phyloP scores from a whole-genome alignment of 64 coral and sea anemone species.

The Platygyra sinensis region DNA sequence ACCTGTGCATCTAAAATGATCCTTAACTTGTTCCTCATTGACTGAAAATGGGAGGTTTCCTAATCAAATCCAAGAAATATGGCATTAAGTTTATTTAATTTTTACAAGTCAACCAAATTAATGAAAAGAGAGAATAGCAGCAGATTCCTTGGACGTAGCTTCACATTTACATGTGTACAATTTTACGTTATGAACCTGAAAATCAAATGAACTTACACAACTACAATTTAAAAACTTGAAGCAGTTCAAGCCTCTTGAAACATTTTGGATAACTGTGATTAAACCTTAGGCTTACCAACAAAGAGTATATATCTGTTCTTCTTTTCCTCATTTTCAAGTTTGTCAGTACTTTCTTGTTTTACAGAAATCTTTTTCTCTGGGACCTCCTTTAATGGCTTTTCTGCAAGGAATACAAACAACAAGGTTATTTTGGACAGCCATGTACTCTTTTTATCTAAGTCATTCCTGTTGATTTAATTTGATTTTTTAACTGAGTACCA shows the following conservation, averaged over 20 bases:
- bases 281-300: slow-evolving; percentile 66
- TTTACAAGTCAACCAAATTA: neutral
- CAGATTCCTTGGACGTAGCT: too few species aligned
- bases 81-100: neutral
- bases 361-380: neutral
- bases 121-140: neutral
- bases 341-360: neutral
- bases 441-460: too few species aligned
- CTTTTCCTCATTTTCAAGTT: slow-evolving; percentile 8
- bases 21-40: slow-evolving; percentile 67
- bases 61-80: slow-evolving; percentile 15
- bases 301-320: slow-evolving; percentile 89
- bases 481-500: too few species aligned
- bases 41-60: slow-evolving; percentile 88
- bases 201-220: too few species aligned
- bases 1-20: slow-evolving; percentile 91
- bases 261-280: too few species aligned
- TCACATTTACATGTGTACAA: too few species aligned
- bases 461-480: too few species aligned
- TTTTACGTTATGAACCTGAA: too few species aligned
- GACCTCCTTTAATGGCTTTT: neutral
- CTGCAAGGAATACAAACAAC: neutral
- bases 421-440: neutral
- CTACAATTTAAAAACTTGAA: too few species aligned
- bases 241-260: too few species aligned